phyloP scores from a whole-genome alignment of 1,140 invertebrate genomes.

The Leptonema lineaticorne region DNA sequence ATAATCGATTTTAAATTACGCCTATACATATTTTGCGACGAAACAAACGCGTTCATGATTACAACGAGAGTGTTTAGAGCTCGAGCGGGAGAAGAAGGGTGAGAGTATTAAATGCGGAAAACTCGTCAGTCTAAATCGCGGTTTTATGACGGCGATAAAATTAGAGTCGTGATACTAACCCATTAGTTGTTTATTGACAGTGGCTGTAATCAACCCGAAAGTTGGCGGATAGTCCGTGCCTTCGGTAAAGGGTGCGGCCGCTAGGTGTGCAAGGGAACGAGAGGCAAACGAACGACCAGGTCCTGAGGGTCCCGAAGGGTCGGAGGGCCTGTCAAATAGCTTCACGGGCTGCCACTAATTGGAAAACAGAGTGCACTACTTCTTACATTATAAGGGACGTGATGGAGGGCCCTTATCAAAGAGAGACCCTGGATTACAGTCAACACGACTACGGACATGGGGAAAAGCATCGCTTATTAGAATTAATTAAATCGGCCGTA shows the following conservation, averaged over 20 bases:
- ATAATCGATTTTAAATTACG: not conserved
- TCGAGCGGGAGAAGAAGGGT: not conserved
- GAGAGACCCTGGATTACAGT: slow-evolving; percentile 13
- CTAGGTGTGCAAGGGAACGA: too few relatives aligned
- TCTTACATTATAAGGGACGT: slow-evolving; percentile 29
- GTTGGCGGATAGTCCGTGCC: slow-evolving; percentile 1
- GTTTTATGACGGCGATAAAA: slow-evolving; percentile 11
- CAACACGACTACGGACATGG: not conserved
- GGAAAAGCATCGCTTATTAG: not conserved
- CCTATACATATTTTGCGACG: not conserved
- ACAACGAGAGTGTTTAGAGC: not conserved
- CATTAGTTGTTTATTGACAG: slow-evolving; percentile 27
- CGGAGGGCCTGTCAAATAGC: slow-evolving; percentile 33
- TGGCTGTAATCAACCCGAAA: slow-evolving; percentile 19
- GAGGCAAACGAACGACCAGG: too few relatives aligned
- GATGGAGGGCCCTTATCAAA: slow-evolving; percentile 25
- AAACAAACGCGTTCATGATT: not conserved
- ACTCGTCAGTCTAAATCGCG: not conserved
- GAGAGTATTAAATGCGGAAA: too few relatives aligned
- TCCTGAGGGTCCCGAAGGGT: slow-evolving; percentile 4
- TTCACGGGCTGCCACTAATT: slow-evolving; percentile 33
- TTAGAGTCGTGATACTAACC: slow-evolving; percentile 12
- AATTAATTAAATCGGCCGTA: not conserved
- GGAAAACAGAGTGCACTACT: slow-evolving; percentile 39
- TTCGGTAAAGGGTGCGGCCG: not conserved